Evolutionary conservation across 1,140 invertebrate species (phyloP), one percentile per base, ranked within the genome.

Genomic region (Hestina assimilis): DNA sequence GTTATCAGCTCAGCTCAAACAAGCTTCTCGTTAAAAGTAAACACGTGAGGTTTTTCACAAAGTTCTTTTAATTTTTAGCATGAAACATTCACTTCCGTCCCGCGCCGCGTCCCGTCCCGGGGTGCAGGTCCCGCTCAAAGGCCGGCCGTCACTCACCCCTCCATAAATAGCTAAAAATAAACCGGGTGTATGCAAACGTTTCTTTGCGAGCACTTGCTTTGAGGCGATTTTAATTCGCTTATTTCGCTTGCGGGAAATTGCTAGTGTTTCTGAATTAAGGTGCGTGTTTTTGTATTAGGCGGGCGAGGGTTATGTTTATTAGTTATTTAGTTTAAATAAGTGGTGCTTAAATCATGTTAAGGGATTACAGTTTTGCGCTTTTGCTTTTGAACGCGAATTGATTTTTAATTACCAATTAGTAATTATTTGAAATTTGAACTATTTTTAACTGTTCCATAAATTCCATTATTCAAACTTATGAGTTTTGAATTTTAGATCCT

Each of bases 141-240:
- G 76, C 75, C 64, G 76, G 58, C 63, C 60, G 77, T 79, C 81
- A 79, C 67, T 77, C 77, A 78, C 53, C 65, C 45, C 51, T 40
- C 51, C 21, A 24, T 73, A 79, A 77, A 75, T 68, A 77, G 68
- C 66, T 75, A 78, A 78, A 83, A 80, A 79, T 78, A 79, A 79
- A 78, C 67, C 60, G 53, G 46, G 59, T 70, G 75, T 76, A 72
- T 78, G 76, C 76, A 68, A 64, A 55, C 72, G 69, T 80, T 84
- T 82, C 81, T 84, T 84, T 84, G 69, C 75, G 59, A 69, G 52
- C 66, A 69, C 65, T 78, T 70, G 73, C 81, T 84, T 84, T 84
- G 81, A 84, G 77, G 72, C 72, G 70, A 75, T 79, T 82, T 82
- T 84, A 84, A 84, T 84, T 82, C 77, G 77, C 72, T 84, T 84